Evolutionary conservation across 2,797 vertebrate genomes (phyloP).

Genomic region (Otus scops): DNA sequence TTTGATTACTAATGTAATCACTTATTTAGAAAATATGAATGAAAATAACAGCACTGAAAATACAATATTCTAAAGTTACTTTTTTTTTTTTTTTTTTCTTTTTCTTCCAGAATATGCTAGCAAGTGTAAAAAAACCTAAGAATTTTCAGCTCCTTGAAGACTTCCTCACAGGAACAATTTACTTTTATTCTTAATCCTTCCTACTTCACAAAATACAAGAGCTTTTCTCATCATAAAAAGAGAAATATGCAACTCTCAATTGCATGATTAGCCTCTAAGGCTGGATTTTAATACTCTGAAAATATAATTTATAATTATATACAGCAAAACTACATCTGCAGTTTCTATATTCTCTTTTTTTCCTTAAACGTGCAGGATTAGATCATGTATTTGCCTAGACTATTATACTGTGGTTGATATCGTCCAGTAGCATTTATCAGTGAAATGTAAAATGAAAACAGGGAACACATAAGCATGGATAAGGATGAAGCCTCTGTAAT

Average conservation of each 20-base stretch:
- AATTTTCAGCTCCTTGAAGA: not conserved
- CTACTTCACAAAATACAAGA: not conserved
- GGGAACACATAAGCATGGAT: not conserved
- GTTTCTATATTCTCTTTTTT: not conserved
- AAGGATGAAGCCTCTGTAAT: not conserved
- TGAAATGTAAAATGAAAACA: not conserved
- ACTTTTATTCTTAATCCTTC: not conserved
- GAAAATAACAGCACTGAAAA: not conserved
- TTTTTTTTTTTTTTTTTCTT: not conserved
- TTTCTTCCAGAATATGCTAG: not conserved
- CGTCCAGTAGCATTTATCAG: not conserved
- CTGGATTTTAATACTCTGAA: not conserved
- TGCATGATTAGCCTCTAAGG: not conserved
- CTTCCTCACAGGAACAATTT: not conserved
- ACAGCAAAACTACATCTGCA: not conserved
- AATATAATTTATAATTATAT: not conserved
- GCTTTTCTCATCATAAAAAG: not conserved
- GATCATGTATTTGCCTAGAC: not conserved
- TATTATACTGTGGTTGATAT: not conserved
- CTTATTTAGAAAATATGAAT: not conserved
- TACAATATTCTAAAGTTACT: not conserved
- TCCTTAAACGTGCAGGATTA: not conserved
- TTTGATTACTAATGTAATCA: not conserved
- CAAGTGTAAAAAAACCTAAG: not conserved
- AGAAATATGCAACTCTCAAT: not conserved